Conservation (phyloP, 1,140 invertebrate genomes). For the Philaenus spumarius region DNA sequence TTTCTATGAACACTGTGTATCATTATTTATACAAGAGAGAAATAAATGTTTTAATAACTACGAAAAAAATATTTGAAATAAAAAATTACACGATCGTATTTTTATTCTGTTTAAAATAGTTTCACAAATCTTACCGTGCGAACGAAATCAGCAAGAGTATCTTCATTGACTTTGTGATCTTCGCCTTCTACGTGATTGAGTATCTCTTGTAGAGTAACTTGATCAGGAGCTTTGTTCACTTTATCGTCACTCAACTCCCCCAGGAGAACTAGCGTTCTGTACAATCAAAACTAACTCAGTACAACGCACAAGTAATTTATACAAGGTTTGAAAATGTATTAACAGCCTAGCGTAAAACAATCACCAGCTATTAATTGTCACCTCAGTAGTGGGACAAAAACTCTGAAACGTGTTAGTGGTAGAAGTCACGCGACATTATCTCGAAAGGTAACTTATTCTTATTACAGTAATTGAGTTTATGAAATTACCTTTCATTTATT, state of each 20-base stretch:
- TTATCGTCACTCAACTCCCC: conserved; percentile 20
- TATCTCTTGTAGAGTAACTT: conserved; percentile 10
- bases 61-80: neutral
- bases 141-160: conserved; percentile 7
- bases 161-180: conserved; percentile 30
- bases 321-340: neutral
- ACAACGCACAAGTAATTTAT: too few relatives aligned
- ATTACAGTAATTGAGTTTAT: neutral
- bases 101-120: neutral
- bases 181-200: conserved; percentile 15
- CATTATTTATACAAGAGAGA: neutral
- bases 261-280: conserved; percentile 17
- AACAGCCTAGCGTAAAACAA: neutral
- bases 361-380: neutral
- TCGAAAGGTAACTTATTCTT: neutral
- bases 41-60: neutral
- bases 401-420: neutral
- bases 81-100: too few relatives aligned
- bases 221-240: neutral
- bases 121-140: neutral
- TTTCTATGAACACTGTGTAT: neutral
- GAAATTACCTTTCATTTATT: conserved; percentile 10
- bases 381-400: neutral
- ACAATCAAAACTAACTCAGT: neutral
- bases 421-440: neutral